Base-by-base conservation (phyloP, 2,797 vertebrate genomes). In the Carapus acus region DNA sequence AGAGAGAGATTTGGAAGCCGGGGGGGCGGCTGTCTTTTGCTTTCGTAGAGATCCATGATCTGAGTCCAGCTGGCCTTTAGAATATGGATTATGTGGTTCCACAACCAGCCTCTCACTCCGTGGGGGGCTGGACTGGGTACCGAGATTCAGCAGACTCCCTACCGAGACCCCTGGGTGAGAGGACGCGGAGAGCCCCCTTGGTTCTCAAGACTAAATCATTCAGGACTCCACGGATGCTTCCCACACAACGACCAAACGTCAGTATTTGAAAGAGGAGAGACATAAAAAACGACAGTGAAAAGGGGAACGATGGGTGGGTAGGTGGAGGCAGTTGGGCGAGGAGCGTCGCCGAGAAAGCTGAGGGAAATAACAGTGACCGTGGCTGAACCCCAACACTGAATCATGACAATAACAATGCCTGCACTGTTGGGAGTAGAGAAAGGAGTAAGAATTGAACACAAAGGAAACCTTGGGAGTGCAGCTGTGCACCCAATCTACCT, bases 11-110 rank as follows among this genome's bases (percentile, higher is more conserved):
- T 67, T 73, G 68, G 74, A n/a, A n/a, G 78, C 47, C 73, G 74
- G 74, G 70, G 65, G 60, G 49, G 43, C 43, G 70, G 69, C 58
- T 80, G 71, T 76, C 60, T 84, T n/a, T 78, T 78, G 67, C 75
- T 69, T 74, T 79, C 58, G 73, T 76, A 73, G 54, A 57, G 75
- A 74, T 75, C 66, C 49, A 58, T 79, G 76, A 72, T 80, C 69
- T 83, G 60, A 68, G 70, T 83, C 84, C 86, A 86, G 80, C 83
- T 86, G 85, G 80, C 73, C 84, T 86, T 83, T 85, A 87, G 79
- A 85, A 83, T 86, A 85, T 83, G 84, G 83, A 87, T 88, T 88
- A 86, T 79, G 74, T 72, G 78, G 68, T 71, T 68, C 73, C 33
- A 49, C 54, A 51, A 73, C 71, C 68, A 55, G 74, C 78, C 54